A percentile compares a stretch with the other conserved stretches of the same genome.
Evolutionary conservation across 2,797 vertebrate genomes (phyloP).

Genomic region (Ambastaia sidthimunki): DNA sequence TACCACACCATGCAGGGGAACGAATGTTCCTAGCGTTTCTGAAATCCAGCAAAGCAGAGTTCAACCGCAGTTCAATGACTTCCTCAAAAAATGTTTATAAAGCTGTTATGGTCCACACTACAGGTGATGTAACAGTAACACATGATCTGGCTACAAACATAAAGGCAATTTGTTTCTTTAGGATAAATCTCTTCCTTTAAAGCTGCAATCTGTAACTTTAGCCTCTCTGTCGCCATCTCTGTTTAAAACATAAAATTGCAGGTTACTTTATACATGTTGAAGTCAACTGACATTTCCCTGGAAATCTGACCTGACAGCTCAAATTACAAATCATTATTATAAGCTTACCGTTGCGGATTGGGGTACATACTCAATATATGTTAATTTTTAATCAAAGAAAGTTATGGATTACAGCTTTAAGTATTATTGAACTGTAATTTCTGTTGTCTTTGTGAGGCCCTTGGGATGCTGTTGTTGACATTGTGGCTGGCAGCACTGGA

Average conservation of each 20-base stretch:
- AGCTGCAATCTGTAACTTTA: neutral
- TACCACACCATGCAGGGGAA: constrained; percentile 27
- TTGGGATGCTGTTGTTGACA: constrained; percentile 47
- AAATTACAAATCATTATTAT: too few relatives aligned
- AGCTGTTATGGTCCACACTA: neutral
- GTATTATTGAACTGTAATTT: too few relatives aligned
- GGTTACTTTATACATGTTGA: too few relatives aligned
- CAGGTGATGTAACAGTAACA: neutral
- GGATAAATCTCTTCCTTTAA: neutral
- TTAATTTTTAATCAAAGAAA: too few relatives aligned
- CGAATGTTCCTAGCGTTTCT: neutral
- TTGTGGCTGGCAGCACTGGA: constrained; percentile 44
- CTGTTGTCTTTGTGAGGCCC: constrained; percentile 58
- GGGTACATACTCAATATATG: too few relatives aligned
- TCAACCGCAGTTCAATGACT: neutral
- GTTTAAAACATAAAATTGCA: too few relatives aligned
- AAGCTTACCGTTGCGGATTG: too few relatives aligned
- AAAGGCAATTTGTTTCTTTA: too few relatives aligned
- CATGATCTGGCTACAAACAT: neutral
- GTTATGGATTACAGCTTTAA: too few relatives aligned
- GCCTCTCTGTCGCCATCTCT: too few relatives aligned
- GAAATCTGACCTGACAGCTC: too few relatives aligned
- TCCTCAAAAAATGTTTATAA: neutral
- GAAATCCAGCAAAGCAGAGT: neutral
- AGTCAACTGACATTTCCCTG: too few relatives aligned